Percentiles rank a stretch among this genome's conserved stretches.
These are phyloP conservation scores for Antheraea assamensis DNA, from an alignment of 2,888 invertebrate species.

Conservation along the genomic window DNA sequence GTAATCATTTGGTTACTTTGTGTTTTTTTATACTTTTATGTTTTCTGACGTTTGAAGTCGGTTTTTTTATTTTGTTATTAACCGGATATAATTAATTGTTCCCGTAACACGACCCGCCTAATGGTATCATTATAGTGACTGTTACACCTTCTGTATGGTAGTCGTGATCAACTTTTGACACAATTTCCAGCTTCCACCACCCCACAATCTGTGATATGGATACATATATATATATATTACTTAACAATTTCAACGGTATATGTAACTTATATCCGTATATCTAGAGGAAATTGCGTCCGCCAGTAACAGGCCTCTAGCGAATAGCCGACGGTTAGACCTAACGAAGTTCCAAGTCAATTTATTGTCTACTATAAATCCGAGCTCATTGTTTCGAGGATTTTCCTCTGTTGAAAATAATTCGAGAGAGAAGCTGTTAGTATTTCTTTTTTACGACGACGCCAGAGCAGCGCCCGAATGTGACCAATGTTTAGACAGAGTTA, in stretches of 20 bases:
- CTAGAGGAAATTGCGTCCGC: conserved; percentile 8
- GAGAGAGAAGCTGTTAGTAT: conserved; percentile 2
- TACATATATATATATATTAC: background rate
- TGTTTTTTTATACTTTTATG: no score
- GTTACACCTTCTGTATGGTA: no score
- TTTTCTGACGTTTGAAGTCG: no score
- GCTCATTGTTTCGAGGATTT: conserved; percentile 17
- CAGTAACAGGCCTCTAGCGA: conserved; percentile 13
- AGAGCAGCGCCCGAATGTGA: background rate
- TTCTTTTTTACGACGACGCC: background rate
- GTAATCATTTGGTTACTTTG: no score
- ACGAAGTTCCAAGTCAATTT: conserved; percentile 19
- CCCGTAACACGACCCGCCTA: no score
- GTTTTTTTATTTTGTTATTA: no score
- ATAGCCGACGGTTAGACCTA: conserved; percentile 15
- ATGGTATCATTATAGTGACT: no score
- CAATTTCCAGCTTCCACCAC: background rate
- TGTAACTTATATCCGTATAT: background rate
- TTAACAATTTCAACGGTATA: background rate
- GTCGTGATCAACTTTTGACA: no score
- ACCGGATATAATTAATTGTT: no score
- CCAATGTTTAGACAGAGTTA: no score
- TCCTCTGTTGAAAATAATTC: conserved; percentile 6
- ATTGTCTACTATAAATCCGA: conserved; percentile 20
- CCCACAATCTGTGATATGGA: background rate